phyloP scores from a whole-genome alignment of 1,140 invertebrate genomes.

The Zaprionus vittiger region DNA sequence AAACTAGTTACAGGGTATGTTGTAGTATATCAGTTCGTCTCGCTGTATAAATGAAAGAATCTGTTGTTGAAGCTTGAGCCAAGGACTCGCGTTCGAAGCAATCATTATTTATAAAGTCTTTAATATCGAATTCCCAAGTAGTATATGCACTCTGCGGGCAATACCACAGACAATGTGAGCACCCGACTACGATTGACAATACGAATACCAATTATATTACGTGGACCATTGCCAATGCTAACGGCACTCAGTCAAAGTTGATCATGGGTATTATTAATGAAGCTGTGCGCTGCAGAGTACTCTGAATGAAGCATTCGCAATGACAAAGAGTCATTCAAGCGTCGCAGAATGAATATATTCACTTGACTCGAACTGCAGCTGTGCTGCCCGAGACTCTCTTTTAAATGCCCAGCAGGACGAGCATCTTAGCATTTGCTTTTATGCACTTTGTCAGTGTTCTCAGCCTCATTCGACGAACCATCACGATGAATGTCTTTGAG shows the following conservation, averaged over 20 bases:
- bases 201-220: background rate
- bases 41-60: background rate
- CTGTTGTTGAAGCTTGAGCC: background rate
- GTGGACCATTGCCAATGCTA: background rate
- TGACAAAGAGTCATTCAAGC: slow-evolving; percentile 65
- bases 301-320: slow-evolving; percentile 40
- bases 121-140: background rate
- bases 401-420: slow-evolving; percentile 12
- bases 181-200: background rate
- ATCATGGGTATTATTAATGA: slow-evolving; percentile 29
- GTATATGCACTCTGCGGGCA: background rate
- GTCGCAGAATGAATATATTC: slow-evolving; percentile 68
- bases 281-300: background rate
- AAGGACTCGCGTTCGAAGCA: background rate
- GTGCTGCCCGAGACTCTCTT: background rate
- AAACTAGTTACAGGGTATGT: background rate
- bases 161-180: background rate
- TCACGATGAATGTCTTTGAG: slow-evolving; percentile 38
- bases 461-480: slow-evolving; percentile 8
- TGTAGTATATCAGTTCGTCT: background rate
- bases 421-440: slow-evolving; percentile 58
- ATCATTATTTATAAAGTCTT: slow-evolving; percentile 11
- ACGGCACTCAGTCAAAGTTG: slow-evolving; percentile 11
- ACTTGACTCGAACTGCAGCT: slow-evolving; percentile 33
- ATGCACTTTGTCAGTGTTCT: slow-evolving; percentile 30